phyloP scores from a whole-genome alignment of 2,113 vertebrate species.

The Sciurus niger region DNA sequence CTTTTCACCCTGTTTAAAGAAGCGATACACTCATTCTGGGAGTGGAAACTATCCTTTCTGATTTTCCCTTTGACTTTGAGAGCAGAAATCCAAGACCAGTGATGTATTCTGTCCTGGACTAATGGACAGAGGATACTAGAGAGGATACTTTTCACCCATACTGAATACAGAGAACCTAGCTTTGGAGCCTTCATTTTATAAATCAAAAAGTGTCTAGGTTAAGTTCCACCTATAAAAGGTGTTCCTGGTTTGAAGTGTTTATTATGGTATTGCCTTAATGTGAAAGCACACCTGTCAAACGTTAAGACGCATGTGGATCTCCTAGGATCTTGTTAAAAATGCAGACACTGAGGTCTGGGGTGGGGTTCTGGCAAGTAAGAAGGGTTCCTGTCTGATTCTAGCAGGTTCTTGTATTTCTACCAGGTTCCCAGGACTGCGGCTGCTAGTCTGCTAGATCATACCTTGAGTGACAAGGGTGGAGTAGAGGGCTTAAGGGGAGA shows the following conservation, averaged over 20 bases:
- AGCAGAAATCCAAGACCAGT: conserved; percentile 48
- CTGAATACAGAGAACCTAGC: background rate
- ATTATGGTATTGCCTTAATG: background rate
- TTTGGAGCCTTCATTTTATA: conserved; percentile 30
- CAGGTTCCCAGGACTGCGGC: background rate
- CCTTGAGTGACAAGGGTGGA: background rate
- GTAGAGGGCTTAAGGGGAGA: background rate
- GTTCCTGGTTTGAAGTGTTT: background rate
- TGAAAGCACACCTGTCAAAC: background rate
- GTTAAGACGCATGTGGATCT: background rate
- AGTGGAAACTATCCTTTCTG: conserved; percentile 10
- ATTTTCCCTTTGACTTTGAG: conserved; percentile 10
- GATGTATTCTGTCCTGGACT: background rate
- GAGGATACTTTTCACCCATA: conserved; percentile 55
- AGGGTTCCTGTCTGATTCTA: background rate
- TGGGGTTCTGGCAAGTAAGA: background rate
- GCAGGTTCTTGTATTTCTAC: background rate
- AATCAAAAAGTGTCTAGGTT: background rate
- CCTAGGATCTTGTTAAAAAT: conserved; percentile 21
- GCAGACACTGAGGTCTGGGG: background rate
- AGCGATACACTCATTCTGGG: background rate
- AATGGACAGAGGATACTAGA: background rate
- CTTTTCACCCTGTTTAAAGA: background rate
- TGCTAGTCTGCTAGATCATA: background rate
- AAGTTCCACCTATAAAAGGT: background rate